Evolutionary conservation across 1,140 invertebrate genomes (phyloP).

Genomic region (Drosophila parabipectinata): DNA sequence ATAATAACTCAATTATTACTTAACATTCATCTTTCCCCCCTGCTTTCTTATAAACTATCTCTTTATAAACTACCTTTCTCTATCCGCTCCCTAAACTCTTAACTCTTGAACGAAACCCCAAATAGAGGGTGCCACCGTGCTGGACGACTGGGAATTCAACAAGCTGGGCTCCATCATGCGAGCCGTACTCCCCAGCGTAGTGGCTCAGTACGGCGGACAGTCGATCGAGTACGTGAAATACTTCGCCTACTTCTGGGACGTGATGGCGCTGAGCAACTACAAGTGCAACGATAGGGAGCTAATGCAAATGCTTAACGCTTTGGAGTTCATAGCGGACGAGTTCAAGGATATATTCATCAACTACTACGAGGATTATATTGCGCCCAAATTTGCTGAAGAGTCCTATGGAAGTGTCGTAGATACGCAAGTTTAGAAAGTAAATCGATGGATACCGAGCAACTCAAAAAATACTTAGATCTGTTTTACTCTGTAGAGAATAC

Average conservation of each 20-base stretch:
- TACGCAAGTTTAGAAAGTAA: conserved; percentile 58
- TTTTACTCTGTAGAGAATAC: conserved; percentile 49
- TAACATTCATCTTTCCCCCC: neutral
- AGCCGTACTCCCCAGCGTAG: conserved; percentile 52
- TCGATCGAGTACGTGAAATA: conserved; percentile 66
- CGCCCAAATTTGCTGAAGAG: conserved; percentile 69
- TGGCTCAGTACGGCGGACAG: conserved; percentile 57
- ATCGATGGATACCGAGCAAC: conserved; percentile 1
- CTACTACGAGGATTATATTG: conserved; percentile 71
- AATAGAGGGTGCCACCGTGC: conserved; percentile 45
- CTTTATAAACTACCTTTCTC: conserved; percentile 31
- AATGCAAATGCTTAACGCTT: conserved; percentile 73
- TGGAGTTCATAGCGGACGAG: conserved; percentile 69
- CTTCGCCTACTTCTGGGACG: conserved; percentile 70
- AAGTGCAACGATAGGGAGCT: conserved; percentile 68
- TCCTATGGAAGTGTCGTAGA: conserved; percentile 66
- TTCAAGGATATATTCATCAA: conserved; percentile 74
- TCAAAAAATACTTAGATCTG: conserved; percentile 39
- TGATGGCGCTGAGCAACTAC: conserved; percentile 68
- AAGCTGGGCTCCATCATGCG: conserved; percentile 68
- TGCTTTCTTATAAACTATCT: conserved; percentile 15
- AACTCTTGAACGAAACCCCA: neutral
- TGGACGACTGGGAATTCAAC: conserved; percentile 72
- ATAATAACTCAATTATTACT: too few relatives aligned
- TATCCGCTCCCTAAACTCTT: conserved; percentile 16